These are phyloP conservation scores for Gobius niger DNA, from an alignment of 2,113 vertebrate genomes.

Conservation along the genomic window DNA sequence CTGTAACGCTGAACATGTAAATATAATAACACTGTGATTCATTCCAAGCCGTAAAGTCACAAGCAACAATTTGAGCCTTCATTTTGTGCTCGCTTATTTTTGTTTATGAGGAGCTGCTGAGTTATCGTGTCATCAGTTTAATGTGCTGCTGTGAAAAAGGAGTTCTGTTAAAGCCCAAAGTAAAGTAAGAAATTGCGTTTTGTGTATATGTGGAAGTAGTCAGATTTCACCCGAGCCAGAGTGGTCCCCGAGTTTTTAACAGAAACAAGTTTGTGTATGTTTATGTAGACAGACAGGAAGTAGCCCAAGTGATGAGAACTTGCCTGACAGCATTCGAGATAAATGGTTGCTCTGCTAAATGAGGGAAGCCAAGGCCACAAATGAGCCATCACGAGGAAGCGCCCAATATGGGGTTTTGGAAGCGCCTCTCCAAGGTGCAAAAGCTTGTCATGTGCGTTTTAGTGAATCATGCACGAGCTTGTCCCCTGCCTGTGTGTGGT, in stretches of 20 bases:
- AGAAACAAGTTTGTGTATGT: slow-evolving; percentile 52
- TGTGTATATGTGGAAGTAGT: slow-evolving; percentile 13
- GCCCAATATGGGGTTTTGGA: slow-evolving; percentile 27
- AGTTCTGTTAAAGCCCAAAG: slow-evolving; percentile 12
- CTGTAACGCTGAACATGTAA: slow-evolving; percentile 44
- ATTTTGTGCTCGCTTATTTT: slow-evolving; percentile 37
- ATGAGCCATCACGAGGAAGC: slow-evolving; percentile 61
- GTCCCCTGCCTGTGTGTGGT: slow-evolving; percentile 65
- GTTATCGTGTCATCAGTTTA: slow-evolving; percentile 20
- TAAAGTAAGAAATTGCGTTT: slow-evolving; percentile 26
- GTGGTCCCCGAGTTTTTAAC: slow-evolving; percentile 48
- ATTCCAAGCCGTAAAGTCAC: slow-evolving; percentile 32
- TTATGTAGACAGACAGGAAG: slow-evolving; percentile 61
- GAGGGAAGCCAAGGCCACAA: slow-evolving; percentile 63
- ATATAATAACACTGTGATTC: slow-evolving; percentile 49
- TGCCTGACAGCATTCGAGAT: slow-evolving; percentile 58
- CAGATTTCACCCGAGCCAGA: slow-evolving; percentile 32
- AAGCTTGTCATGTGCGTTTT: slow-evolving; percentile 16
- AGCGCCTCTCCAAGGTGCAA: slow-evolving; percentile 48
- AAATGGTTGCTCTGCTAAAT: slow-evolving; percentile 66
- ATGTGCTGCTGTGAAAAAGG: slow-evolving; percentile 3
- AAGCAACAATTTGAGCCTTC: slow-evolving; percentile 31
- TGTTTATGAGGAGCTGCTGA: slow-evolving; percentile 32
- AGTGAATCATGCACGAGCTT: slow-evolving; percentile 52
- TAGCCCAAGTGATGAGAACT: slow-evolving; percentile 53